Percentiles rank a stretch among this genome's conserved stretches.
Evolutionary conservation across 2,113 vertebrate species (phyloP).

Genomic region (Salvator merianae): DNA sequence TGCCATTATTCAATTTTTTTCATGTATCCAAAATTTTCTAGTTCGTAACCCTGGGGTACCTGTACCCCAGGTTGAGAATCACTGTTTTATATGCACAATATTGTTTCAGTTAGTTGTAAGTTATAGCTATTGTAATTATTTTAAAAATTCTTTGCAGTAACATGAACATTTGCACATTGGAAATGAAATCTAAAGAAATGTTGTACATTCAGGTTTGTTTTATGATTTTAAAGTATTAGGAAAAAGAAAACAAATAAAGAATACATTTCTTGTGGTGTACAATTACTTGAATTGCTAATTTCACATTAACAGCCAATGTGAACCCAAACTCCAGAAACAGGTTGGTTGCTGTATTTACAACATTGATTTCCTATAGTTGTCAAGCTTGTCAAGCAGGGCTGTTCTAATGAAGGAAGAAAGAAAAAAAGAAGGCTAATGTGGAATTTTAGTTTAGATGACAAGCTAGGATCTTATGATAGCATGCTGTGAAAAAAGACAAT

Average conservation of each 20-base stretch:
- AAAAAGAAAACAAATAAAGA: neutral
- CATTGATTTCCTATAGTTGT: neutral
- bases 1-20: no score
- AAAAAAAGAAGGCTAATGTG: slow-evolving; percentile 15
- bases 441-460: slow-evolving; percentile 12
- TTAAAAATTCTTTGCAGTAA: no score
- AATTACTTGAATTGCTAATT: neutral
- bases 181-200: no score
- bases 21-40: no score
- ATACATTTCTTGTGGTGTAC: neutral
- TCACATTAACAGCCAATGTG: neutral
- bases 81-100: no score
- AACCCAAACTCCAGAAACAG: neutral
- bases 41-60: no score
- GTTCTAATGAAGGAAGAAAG: slow-evolving; percentile 10
- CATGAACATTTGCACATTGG: no score
- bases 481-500: neutral
- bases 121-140: no score
- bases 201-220: no score
- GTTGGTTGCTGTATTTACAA: neutral
- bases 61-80: no score
- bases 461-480: neutral
- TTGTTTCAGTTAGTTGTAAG: no score
- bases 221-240: neutral
- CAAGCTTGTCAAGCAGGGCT: neutral